Percentiles rank a stretch among this genome's conserved stretches.
phyloP scores from a whole-genome alignment of 2,113 vertebrate species.

The Semicossyphus pulcher region DNA sequence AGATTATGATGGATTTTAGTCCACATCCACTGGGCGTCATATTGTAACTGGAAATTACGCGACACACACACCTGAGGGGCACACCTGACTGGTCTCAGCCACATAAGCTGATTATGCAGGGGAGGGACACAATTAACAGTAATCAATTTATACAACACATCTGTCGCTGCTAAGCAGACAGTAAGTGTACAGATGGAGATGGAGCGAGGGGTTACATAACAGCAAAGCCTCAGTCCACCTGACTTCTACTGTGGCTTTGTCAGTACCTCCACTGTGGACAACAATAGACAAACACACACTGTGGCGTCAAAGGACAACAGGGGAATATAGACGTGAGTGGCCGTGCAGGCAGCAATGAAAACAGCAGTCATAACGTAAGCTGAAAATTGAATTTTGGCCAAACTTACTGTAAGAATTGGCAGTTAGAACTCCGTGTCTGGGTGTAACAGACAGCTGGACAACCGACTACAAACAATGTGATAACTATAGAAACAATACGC shows the following conservation, averaged over 20 bases:
- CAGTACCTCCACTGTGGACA: constrained; percentile 3
- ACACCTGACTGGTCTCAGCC: constrained; percentile 64
- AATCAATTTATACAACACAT: constrained; percentile 72
- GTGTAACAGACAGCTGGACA: not conserved
- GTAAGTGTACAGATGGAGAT: constrained; percentile 49
- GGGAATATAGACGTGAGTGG: not conserved
- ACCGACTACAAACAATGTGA: not conserved
- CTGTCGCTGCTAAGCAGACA: constrained; percentile 53
- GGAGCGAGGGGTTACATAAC: constrained; percentile 48
- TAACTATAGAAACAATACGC: not conserved
- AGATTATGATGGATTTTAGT: constrained; percentile 45
- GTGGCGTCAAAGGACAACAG: constrained; percentile 5
- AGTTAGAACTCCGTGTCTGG: not conserved
- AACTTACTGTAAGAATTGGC: not conserved
- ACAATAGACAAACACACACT: not conserved
- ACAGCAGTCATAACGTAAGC: not conserved
- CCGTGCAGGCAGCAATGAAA: not conserved
- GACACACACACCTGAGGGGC: not conserved
- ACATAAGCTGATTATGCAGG: constrained; percentile 75
- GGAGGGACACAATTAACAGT: constrained; percentile 75
- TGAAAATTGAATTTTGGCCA: not conserved
- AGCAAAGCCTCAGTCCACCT: constrained; percentile 56
- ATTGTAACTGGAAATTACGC: too few species aligned
- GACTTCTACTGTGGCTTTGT: constrained; percentile 7
- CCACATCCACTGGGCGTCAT: not conserved